These are phyloP conservation scores for Ceratoteleas bidentatus DNA, from an alignment of 1,140 invertebrate species.

Conservation along the genomic window DNA sequence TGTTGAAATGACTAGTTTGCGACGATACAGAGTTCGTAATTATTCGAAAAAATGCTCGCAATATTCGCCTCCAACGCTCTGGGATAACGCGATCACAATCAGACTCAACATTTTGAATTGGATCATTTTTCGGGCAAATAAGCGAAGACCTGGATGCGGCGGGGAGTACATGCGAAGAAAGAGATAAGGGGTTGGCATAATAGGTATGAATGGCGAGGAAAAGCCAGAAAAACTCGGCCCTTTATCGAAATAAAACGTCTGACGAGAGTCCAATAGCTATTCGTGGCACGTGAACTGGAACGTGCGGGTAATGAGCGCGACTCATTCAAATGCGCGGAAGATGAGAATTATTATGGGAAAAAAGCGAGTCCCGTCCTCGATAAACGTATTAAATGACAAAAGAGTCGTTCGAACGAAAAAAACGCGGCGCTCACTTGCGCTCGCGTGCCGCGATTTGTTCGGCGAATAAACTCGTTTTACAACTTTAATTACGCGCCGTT, in stretches of 20 bases:
- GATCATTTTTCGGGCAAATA: too few relatives aligned
- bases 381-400: constrained; percentile 64
- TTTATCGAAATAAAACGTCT: constrained; percentile 62
- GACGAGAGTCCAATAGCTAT: constrained; percentile 55
- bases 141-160: too few relatives aligned
- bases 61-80: too few relatives aligned
- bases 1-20: too few relatives aligned
- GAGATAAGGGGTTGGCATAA: too few relatives aligned
- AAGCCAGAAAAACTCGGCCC: constrained; percentile 28
- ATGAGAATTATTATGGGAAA: constrained; percentile 55
- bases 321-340: constrained; percentile 55
- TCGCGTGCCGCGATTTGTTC: constrained; percentile 46
- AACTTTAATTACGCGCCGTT: constrained; percentile 49
- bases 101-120: too few relatives aligned
- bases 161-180: too few relatives aligned
- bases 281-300: constrained; percentile 58
- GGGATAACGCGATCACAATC: too few relatives aligned
- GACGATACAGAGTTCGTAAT: too few relatives aligned
- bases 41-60: too few relatives aligned
- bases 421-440: constrained; percentile 37
- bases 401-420: constrained; percentile 41
- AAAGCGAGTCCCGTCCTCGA: constrained; percentile 47
- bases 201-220: too few relatives aligned
- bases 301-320: constrained; percentile 57
- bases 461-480: constrained; percentile 51